phyloP scores from a whole-genome alignment of 37 sponge, comb jelly and placozoan genomes.

The Spongilla lacustris region DNA sequence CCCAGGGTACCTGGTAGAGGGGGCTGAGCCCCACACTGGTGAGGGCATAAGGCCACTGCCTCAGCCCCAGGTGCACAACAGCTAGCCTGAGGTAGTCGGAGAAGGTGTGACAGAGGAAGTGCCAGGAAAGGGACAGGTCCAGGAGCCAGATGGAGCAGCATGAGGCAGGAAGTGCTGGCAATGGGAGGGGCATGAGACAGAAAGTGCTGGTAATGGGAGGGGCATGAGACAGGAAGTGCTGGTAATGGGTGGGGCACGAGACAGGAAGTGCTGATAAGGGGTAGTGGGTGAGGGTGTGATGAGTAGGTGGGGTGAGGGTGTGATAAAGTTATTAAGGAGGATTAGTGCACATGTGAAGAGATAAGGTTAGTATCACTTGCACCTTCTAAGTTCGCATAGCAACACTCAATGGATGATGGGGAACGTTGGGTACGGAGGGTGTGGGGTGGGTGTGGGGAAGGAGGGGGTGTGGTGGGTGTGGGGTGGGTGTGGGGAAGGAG shows the following conservation, averaged over 20 bases:
- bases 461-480: too few relatives aligned
- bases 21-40: conserved; percentile 40
- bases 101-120: conserved; percentile 47
- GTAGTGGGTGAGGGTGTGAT: too few relatives aligned
- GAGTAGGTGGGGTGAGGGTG: neutral
- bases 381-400: too few relatives aligned
- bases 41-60: conserved; percentile 61
- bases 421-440: too few relatives aligned
- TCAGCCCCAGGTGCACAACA: conserved; percentile 56
- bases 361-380: too few relatives aligned
- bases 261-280: neutral
- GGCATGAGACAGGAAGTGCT: neutral
- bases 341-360: too few relatives aligned
- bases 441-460: too few relatives aligned
- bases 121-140: conserved; percentile 51
- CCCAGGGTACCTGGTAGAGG: conserved; percentile 18
- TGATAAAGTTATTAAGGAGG: neutral
- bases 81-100: conserved; percentile 67
- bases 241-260: neutral
- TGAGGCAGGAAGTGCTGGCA: neutral
- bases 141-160: conserved; percentile 39
- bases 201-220: neutral
- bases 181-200: neutral
- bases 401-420: too few relatives aligned
- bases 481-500: too few relatives aligned